Conservation (phyloP, 1,140 invertebrate genomes). For the Chlorops oryzae region DNA sequence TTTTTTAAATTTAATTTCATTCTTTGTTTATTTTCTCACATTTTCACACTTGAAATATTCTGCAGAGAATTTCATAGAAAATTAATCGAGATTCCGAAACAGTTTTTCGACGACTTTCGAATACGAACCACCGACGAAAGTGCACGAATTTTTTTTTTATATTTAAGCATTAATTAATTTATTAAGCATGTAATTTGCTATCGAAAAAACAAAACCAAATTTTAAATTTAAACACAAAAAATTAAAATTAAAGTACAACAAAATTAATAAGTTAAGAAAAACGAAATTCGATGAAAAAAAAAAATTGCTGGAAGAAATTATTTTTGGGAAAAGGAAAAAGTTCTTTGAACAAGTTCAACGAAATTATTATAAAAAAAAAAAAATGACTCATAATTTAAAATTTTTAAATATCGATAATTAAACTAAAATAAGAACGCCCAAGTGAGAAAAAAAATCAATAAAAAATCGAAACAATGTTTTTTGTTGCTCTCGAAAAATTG, state of each 20-base stretch:
- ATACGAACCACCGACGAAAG: constrained; percentile 36
- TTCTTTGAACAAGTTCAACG: constrained; percentile 4
- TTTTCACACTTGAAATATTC: too few relatives aligned
- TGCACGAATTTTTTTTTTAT: too few relatives aligned
- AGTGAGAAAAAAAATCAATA: constrained; percentile 3
- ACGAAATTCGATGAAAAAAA: too few relatives aligned
- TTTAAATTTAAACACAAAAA: constrained; percentile 14
- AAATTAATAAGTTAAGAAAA: too few relatives aligned
- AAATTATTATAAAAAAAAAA: constrained; percentile 10
- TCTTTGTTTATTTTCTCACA: too few relatives aligned
- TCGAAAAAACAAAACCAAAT: not conserved
- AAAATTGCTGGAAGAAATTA: not conserved
- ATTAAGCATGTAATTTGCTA: not conserved
- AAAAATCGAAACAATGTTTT: constrained; percentile 17
- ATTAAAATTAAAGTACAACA: too few relatives aligned
- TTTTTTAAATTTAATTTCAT: too few relatives aligned
- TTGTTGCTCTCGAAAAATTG: constrained; percentile 29
- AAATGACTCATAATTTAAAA: too few relatives aligned
- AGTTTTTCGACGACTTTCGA: constrained; percentile 45
- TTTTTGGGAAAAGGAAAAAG: not conserved
- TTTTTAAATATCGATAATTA: constrained; percentile 14
- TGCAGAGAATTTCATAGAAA: too few relatives aligned
- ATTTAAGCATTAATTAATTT: not conserved
- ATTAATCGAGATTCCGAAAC: constrained; percentile 30
- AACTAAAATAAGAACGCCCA: constrained; percentile 8